Base-by-base conservation (phyloP, 1,140 invertebrate species). In the Polyergus mexicanus region DNA sequence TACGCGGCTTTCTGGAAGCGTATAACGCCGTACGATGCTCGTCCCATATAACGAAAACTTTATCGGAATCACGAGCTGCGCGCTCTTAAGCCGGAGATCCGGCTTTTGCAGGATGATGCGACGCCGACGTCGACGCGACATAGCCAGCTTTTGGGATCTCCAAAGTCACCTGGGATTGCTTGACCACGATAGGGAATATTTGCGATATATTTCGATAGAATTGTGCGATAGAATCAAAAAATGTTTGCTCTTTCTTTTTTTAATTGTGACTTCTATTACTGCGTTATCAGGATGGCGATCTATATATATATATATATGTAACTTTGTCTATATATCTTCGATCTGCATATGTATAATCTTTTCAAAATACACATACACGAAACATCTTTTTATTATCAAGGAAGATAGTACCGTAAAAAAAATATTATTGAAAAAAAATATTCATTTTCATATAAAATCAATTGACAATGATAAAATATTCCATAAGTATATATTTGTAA, bases 41-140 rank as follows among this genome's bases (percentile, higher is more conserved):
- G 60, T 72, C 51, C 54, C 68, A 69, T 77, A 51, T 51, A 88
- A 89, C 65, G 74, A 86, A 91, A 91, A 90, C 85, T 89, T 91
- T 91, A 87, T 91, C 86, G 54, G 78, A 81, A 72, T 35, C 68
- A 28, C 85, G 78, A 81, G 35, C 68, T 58, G 84, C 80, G 69
- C 62, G 75, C 68, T 90, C 47, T 47, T 87, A 89, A 90, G 88
- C 88, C 81, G 63, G 62, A 19, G 58, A 89, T 83, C 78, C 89
- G 80, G 85, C 89, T 90, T 90, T 87, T 77, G 62, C 62, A 44
- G 74, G 74, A 81, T 66, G 77, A 28, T n/a, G 74, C 75, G 80
- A 69, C 54, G 86, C 81, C 86, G 60, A 69, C 54, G 86, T 76
- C 86, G 60, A 66, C 56, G 32, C 58, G 85, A 83, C 69, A 54